Conservation (phyloP, 2,113 vertebrate species). For the Mus spicilegus region DNA sequence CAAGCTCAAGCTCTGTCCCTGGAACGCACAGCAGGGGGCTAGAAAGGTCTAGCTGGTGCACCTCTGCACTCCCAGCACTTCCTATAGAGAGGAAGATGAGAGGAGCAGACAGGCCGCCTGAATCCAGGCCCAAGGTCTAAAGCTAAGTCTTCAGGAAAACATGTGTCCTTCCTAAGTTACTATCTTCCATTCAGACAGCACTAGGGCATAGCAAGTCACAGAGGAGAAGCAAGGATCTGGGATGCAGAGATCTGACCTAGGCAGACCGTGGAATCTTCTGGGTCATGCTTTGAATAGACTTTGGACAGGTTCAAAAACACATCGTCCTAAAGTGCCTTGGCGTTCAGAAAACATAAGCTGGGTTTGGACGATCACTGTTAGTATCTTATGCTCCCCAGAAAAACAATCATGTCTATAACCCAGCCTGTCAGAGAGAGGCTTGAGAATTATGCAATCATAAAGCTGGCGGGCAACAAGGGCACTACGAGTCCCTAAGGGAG, state of each 20-base stretch:
- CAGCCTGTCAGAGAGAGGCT: background rate
- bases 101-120: background rate
- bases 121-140: background rate
- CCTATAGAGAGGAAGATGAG: background rate
- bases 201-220: background rate
- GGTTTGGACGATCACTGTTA: background rate
- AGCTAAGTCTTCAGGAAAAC: accelerated
- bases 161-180: background rate
- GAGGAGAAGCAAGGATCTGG: background rate
- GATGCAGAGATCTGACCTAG: background rate
- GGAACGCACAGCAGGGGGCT: background rate
- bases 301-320: background rate
- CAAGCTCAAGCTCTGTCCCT: too few species aligned
- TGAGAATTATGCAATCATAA: too few species aligned
- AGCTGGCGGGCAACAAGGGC: too few species aligned
- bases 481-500: accelerated
- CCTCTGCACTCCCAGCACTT: background rate
- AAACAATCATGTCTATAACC: background rate
- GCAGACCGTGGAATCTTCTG: too few species aligned
- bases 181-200: background rate
- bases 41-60: too few species aligned
- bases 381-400: background rate
- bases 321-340: background rate
- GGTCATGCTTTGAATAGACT: background rate
- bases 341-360: background rate